A percentile compares a stretch with the other conserved stretches of the same genome.
phyloP scores from a whole-genome alignment of 2,888 invertebrate species.

The Poecilus cupreus region DNA sequence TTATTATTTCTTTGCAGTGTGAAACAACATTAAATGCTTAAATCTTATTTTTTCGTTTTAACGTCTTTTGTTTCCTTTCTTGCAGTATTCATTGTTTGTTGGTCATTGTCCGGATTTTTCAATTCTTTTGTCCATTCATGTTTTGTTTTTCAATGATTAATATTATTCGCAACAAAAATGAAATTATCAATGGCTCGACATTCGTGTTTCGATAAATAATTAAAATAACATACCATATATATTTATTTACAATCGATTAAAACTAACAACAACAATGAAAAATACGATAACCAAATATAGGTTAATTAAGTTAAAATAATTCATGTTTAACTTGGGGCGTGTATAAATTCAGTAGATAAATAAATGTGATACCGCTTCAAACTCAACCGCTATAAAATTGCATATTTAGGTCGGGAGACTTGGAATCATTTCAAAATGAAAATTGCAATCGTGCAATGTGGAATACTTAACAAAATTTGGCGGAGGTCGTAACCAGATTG shows the following conservation, averaged over 20 bases:
- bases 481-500: too few species aligned
- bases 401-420: constrained; percentile 1
- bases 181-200: neutral
- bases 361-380: constrained; percentile 4
- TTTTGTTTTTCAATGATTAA: neutral
- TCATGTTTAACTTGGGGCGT: neutral
- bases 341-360: constrained; percentile 15
- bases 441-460: neutral
- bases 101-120: neutral
- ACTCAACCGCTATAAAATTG: neutral
- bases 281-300: constrained; percentile 19
- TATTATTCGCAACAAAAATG: neutral
- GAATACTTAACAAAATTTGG: too few species aligned
- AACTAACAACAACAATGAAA: neutral
- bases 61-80: neutral
- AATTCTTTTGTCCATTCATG: neutral
- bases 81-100: neutral
- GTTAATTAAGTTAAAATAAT: constrained; percentile 30
- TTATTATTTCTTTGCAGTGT: neutral
- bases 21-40: neutral
- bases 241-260: neutral
- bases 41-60: neutral
- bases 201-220: neutral
- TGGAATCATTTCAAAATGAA: constrained; percentile 14
- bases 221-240: neutral